Evolutionary conservation across 2,797 vertebrate genomes (phyloP).

Genomic region (Diplodus puntazzo): DNA sequence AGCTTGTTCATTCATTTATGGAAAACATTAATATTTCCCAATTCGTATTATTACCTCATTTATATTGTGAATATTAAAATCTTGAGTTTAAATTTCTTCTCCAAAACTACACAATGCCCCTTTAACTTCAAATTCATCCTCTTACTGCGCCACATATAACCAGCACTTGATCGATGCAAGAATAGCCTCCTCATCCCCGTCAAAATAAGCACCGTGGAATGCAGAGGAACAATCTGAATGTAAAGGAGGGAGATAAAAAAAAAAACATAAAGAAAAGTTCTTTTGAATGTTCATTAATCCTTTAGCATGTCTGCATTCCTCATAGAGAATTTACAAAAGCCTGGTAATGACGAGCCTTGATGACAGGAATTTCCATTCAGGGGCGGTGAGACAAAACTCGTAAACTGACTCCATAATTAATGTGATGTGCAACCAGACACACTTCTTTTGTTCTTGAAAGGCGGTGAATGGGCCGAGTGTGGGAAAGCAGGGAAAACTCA

Average conservation of each 20-base stretch:
- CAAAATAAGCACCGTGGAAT: conserved; percentile 63
- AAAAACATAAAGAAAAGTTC: not conserved
- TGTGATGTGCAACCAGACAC: conserved; percentile 82
- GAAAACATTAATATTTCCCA: too few species aligned
- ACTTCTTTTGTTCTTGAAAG: conserved; percentile 79
- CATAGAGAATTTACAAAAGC: conserved; percentile 59
- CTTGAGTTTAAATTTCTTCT: too few species aligned
- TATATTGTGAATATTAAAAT: too few species aligned
- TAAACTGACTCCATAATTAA: conserved; percentile 78
- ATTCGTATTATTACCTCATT: too few species aligned
- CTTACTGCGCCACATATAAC: not conserved
- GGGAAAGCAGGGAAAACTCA: conserved; percentile 76
- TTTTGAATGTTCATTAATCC: conserved; percentile 70
- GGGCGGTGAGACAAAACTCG: conserved; percentile 57
- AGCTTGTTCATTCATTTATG: too few species aligned
- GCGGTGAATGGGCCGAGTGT: conserved; percentile 76
- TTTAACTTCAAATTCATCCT: not conserved
- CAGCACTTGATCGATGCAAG: conserved; percentile 14
- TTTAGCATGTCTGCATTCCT: conserved; percentile 73
- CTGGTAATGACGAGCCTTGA: conserved; percentile 59
- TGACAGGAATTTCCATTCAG: conserved; percentile 75
- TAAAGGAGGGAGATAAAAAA: conserved; percentile 16
- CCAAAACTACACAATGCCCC: too few species aligned
- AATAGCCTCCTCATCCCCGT: conserved; percentile 6
- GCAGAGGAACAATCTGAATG: conserved; percentile 42